phyloP scores from a whole-genome alignment of 2,113 vertebrate species.

The Tapirus terrestris region DNA sequence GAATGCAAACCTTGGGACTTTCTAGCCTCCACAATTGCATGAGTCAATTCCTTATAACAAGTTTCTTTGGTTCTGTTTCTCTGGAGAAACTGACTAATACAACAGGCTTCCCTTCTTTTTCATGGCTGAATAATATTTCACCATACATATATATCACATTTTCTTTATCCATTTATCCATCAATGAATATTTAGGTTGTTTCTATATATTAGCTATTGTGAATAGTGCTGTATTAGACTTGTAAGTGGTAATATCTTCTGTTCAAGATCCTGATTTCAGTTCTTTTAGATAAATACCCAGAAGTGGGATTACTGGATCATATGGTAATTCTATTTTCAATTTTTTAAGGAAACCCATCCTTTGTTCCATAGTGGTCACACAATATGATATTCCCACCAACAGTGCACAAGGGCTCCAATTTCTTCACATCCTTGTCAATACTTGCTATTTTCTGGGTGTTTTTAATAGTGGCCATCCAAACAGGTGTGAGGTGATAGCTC shows the following conservation, averaged over 20 bases:
- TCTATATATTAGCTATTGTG: background rate
- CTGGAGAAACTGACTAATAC: background rate
- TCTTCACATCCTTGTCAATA: background rate
- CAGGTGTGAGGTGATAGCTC: background rate
- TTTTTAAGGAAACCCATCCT: background rate
- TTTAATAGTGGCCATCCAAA: background rate
- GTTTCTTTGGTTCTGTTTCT: background rate
- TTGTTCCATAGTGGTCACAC: background rate
- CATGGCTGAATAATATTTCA: background rate
- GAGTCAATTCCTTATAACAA: background rate
- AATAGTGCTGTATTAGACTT: background rate
- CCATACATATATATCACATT: background rate
- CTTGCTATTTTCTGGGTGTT: background rate
- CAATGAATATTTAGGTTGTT: background rate
- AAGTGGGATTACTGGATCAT: background rate
- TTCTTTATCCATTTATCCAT: background rate
- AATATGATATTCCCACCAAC: background rate
- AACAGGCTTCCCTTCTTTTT: background rate
- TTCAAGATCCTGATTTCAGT: background rate
- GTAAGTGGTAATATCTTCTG: background rate
- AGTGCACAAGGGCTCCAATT: background rate
- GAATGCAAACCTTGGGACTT: background rate
- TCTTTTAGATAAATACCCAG: background rate
- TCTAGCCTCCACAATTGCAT: background rate
- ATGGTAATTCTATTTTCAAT: background rate